Conservation (phyloP, 2,797 vertebrate species). For the Euthynnus affinis region DNA sequence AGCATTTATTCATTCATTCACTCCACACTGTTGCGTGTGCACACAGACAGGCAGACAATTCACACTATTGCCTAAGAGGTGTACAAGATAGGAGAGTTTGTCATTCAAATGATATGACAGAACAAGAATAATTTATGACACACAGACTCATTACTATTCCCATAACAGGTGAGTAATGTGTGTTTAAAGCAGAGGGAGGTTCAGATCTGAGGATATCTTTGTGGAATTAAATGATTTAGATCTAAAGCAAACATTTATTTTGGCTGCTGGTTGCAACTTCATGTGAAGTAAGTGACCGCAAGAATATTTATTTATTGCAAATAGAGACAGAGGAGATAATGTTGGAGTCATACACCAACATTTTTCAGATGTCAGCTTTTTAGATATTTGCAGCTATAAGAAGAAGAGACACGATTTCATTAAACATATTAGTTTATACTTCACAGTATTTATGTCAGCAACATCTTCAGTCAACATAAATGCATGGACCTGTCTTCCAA, state of each 20-base stretch:
- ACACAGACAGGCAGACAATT: background rate
- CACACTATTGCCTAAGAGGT: background rate
- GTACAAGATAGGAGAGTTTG: background rate
- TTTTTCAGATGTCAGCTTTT: background rate
- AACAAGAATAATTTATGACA: background rate
- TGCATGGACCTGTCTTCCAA: background rate
- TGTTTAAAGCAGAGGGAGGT: background rate
- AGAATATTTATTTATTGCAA: background rate
- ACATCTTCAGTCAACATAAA: background rate
- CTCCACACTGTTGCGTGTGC: background rate
- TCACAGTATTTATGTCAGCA: slow-evolving; percentile 15
- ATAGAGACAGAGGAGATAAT: background rate
- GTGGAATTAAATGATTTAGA: background rate
- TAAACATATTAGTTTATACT: background rate
- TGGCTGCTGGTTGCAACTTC: background rate
- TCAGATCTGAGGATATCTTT: background rate
- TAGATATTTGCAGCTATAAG: background rate
- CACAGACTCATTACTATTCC: background rate
- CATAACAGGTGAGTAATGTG: too few species aligned
- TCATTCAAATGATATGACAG: background rate
- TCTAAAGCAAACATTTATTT: slow-evolving; percentile 13
- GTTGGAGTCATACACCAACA: background rate
- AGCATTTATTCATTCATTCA: background rate
- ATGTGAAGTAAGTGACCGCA: background rate
- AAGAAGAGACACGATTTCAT: too few species aligned